Evolutionary conservation across 2,113 vertebrate genomes (phyloP), one percentile per base, ranked within the genome.

Genomic region (Ivindomyrus marchei): DNA sequence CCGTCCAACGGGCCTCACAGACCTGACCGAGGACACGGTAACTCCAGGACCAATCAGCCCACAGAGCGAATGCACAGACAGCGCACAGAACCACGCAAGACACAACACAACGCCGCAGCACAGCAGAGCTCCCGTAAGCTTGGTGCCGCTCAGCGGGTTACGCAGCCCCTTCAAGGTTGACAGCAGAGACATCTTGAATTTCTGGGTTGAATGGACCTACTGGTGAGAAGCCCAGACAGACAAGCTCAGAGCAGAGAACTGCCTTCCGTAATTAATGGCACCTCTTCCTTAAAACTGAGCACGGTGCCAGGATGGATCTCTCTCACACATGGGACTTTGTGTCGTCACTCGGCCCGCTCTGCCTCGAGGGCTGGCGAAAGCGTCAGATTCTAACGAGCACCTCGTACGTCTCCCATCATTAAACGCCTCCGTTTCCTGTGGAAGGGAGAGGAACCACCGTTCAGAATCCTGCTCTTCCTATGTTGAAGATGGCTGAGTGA

Each of bases 331-430:
- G 11, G 74, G 74, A 39, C 74, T 70, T 3, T 11, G 27, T 70
- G 24, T 70, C n/a, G 24, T 13, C 27, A 13, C n/a, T 42, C 1
- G 6, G 15, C 70, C 70, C 0, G 4, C 36, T 5, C 70, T 77
- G 70, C 36, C 74, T 80, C 36, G 2, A 3, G 15, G 92, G 90
- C 93, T 91, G 94, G 93, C 94, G 94, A 91, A 90, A 74, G 90
- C 87, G 24, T 27, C 62, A 93, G 93, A 94, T 93, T 93, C 93
- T 95, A 96, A 95, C 94, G 95, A 95, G 94, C 91, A 89, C 92
- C 93, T 91, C 94, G 92, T 89, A 89, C 45, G 92, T 93, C 92
- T 93, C 92, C 95, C 95, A 95, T 95, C 95, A 95, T 96, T 95
- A 96, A 93, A 93, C 93, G 1, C 91, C 93, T 93, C 92, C 58